Evolutionary conservation across 1,140 invertebrate genomes (phyloP).

Genomic region (Trachymyrmex septentrionalis): DNA sequence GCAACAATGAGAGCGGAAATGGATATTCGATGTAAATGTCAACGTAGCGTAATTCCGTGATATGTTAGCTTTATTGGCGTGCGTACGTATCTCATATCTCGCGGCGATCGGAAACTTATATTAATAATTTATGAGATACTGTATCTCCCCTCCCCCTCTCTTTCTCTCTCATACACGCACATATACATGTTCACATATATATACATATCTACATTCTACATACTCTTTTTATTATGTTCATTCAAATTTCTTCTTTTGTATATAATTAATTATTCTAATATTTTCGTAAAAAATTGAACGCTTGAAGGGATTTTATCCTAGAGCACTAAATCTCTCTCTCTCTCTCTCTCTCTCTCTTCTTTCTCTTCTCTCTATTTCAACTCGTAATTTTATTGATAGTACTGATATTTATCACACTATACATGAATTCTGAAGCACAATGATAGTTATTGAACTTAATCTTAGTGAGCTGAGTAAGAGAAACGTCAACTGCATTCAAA

Average conservation of each 20-base stretch:
- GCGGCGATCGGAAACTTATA: slow-evolving; percentile 57
- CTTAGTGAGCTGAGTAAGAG: slow-evolving; percentile 5
- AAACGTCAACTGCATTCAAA: no score
- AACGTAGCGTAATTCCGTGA: slow-evolving; percentile 58
- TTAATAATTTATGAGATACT: slow-evolving; percentile 61
- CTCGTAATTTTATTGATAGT: background rate
- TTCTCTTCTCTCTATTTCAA: background rate
- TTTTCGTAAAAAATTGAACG: no score
- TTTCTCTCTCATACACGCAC: background rate
- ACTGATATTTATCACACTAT: no score
- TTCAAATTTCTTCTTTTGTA: no score
- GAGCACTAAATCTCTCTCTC: background rate
- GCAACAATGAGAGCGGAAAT: slow-evolving; percentile 57
- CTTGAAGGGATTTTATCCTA: no score
- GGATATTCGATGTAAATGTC: slow-evolving; percentile 58
- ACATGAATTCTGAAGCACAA: background rate
- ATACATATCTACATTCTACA: no score
- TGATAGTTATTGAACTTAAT: background rate
- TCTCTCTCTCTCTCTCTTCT: background rate
- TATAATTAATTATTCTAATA: no score
- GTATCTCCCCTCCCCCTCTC: background rate
- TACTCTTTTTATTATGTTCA: no score
- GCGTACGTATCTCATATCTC: slow-evolving; percentile 17
- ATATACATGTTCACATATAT: no score
- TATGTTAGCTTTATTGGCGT: slow-evolving; percentile 46